Evolutionary conservation across 2,797 vertebrate genomes (phyloP), one percentile per base, ranked within the genome.

Genomic region (Falco peregrinus): DNA sequence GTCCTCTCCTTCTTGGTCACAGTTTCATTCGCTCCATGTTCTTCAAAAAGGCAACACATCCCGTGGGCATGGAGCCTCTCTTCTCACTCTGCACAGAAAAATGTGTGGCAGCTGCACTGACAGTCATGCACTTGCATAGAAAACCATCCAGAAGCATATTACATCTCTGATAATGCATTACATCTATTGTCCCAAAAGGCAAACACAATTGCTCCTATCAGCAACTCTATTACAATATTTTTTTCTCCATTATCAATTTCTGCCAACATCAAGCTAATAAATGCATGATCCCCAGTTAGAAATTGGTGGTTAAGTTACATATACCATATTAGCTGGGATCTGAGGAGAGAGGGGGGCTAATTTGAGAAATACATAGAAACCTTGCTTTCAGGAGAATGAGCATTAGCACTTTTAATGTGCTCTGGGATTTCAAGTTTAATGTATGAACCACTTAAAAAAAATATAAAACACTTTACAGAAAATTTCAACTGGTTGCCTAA

Each of bases 401-500:
- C 84, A 93, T 93, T 94, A 96, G 68, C 91, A 81, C 95, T 96
- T 92, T 69, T 78, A 94, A 94, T 65, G 61, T 93, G 94, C 91
- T 88, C 43, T 75, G 95, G 95, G 96, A 97, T 86, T 97, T 97
- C 87, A 94, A 95, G 96, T 88, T 86, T 91, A 95, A 91, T 21
- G 21, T 73, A 95, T 43, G 87, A 96, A 90, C 37, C 79, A 88
- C 87, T 96, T 92, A 51, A 86, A 57, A 51, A 29, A 82, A 85
- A 93, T 90, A 91, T 82, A 94, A 73, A 90, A 64, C 91, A 94
- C 94, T 94, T 96, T 96, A 93, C 82, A 81, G 69, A 94, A 91
- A 97, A 96, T 97, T 96, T 83, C 76, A 93, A 90, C 91, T 89
- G 87, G 94, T 97, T 96, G 95, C 96, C 89, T 97, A 96, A 96